Base-by-base conservation (phyloP, 2,113 vertebrate genomes). In the Erythrocercus mccallii region DNA sequence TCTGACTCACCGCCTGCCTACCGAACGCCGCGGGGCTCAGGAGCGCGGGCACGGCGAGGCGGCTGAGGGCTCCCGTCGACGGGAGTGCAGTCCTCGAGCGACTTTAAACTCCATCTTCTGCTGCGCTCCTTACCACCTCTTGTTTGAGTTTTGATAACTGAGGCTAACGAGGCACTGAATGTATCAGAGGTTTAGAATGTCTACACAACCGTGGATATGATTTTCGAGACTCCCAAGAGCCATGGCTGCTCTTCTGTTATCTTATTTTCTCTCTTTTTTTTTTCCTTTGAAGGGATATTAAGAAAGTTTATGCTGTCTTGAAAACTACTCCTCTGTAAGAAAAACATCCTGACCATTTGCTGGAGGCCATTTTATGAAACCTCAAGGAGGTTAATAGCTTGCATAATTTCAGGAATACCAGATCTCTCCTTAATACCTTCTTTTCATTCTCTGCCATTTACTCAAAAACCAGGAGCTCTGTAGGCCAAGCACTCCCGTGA, bases 331-430 rank as follows among this genome's bases (percentile, higher is more conserved):
- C 53, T 79, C 40, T 42, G 40, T 60, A 71, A 68, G 60, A 50
- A 80, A 92, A 94, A 92, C 44, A 81, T 73, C 48, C 53, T 88
- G 88, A 74, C 94, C 92, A 15, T 91, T 96, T 45, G 74, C 82
- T 87, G 90, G 94, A 97, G 90, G 89, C 92, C 93, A 94, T 96
- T 95, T 96, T 96, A 96, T 84, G 92, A 86, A 96, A 90, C 76
- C 85, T 95, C 68, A 31, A 62, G 60, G 42, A 86, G 57, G 65
- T 92, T 90, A 92, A 83, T n/a, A 79, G 42, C 81, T 94, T 90
- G 73, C 88, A 69, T 81, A 69, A 95, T 90, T 93, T 91, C 79
- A 92, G 68, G 44, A 94, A 91, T 88, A 82, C 56, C 76, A 86
- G 88, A 72, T 94, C 68, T 73, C 82, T 93, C 68, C 69, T 77